Evolutionary conservation across 2,113 vertebrate genomes (phyloP), one percentile per base, ranked within the genome.

Genomic region (Apteryx mantelli): DNA sequence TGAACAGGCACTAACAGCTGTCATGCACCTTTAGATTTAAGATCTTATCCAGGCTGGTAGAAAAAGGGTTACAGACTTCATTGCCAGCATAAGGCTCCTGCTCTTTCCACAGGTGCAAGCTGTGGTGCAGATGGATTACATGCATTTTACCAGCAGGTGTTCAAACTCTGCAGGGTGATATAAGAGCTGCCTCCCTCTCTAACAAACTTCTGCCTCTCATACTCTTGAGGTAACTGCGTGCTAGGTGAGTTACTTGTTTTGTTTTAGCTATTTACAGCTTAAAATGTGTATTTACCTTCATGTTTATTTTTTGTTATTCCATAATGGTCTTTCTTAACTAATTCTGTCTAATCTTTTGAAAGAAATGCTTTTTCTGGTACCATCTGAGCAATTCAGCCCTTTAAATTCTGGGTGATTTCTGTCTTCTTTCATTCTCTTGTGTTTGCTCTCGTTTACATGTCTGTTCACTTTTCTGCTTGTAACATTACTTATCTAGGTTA

Each of bases 91-190:
- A 0, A 10, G 55, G 42, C 58, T 82, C 13, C 46, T 44, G 50
- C 40, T 9, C 5, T 1, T 8, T 6, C 55, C 19, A 1, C 42
- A 13, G 81, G 66, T 78, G 55, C 83, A 17, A 20, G 61, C 69
- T 36, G 38, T 5, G 9, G 32, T 2, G 7, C 25, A 5, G 65
- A 7, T 26, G 81, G 36, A 13, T 13, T 4, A 0, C 48, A 6
- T 9, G 40, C 4, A 46, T 32, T 13, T 32, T 2, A 3, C 6
- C 24, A 44, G 53, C 65, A 18, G 56, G 26, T 25, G 74, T 46
- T 19, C 4, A 3, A 10, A 3, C 1, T 11, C 44, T 56, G 1
- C 1, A 0, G 15, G 1, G 74, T 0, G 30, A 4, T 34, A 2
- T 1, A 5, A 55, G 53, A 0, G 4, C 24, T 28, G 3, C 82